Base-by-base conservation (phyloP, 2,113 vertebrate genomes). In the Alligator mississippiensis region DNA sequence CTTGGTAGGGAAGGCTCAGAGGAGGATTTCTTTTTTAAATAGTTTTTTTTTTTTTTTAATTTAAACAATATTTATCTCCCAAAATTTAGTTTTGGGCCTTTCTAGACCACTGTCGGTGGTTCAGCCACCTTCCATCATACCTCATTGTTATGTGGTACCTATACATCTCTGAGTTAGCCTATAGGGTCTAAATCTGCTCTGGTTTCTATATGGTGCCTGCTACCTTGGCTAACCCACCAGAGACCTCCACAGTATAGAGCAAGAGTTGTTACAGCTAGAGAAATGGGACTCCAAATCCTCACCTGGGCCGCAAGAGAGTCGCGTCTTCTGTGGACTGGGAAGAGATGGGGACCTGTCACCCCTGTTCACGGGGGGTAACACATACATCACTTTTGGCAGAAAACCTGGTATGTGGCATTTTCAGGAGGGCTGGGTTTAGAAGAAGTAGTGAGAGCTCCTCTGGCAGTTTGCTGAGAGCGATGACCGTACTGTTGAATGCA, bases 401-500 rank as follows among this genome's bases (percentile, higher is more conserved):
- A 74, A 74, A 38, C 34, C 34, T 47, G 34, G 47, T 38, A 34
- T 34, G 8, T 22, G 34, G 21, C 13, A 25, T 59, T 70, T 47
- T 72, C 8, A 12, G 81, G 30, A 74, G 34, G 68, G 5, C 34
- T 90, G 82, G 3, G 28, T 5, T 59, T 70, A 0, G 2, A 0
- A 3, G 61, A 87, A 24, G 16, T 0, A 1, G 7, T 47, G 75
- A 84, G 64, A 84, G 64, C 5, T 3, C 80, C 90, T 24, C 68
- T 61, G 81, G 85, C 91, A 16, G 87, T 18, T 85, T 0, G 1
- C 7, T 47, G 57, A 3, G 60, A 90, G 10, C 83, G 76, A 89
- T 94, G 89, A 95, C 97, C 93, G 95, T 4, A 0, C 83, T 95
- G 90, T 95, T 96, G 93, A 93, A 96, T 61, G 95, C 5, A 82